Percentiles rank a stretch among this genome's conserved stretches.
Conservation (phyloP, 2,888 invertebrate species). For the Leptarthrus brevirostris region DNA sequence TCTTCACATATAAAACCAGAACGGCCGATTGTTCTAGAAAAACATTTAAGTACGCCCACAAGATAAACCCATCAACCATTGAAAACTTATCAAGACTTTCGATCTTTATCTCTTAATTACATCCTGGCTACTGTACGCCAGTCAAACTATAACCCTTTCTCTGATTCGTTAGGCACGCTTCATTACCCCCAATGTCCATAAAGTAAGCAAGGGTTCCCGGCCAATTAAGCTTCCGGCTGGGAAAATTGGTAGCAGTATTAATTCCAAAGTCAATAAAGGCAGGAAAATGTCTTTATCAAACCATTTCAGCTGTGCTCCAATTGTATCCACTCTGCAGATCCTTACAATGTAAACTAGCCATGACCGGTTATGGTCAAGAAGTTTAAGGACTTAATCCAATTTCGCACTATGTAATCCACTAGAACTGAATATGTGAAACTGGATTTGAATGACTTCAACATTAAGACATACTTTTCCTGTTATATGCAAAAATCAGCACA, state of each 20-base stretch:
- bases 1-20: too few species aligned
- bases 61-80: constrained; percentile 21
- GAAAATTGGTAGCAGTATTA: constrained; percentile 16
- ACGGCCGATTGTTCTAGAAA: too few species aligned
- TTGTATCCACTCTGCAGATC: too few species aligned
- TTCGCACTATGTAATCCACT: constrained; percentile 23
- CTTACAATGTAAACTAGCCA: too few species aligned
- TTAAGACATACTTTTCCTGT: constrained; percentile 29
- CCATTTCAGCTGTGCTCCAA: background rate
- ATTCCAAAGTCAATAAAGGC: constrained; percentile 30
- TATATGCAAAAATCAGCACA: constrained; percentile 12
- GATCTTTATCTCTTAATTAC: constrained; percentile 48
- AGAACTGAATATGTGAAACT: constrained; percentile 13
- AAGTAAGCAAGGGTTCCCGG: constrained; percentile 1
- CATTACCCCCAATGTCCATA: constrained; percentile 30
- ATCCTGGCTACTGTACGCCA: constrained; percentile 16
- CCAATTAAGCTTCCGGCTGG: constrained; percentile 6
- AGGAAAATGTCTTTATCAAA: background rate
- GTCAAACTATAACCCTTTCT: constrained; percentile 29
- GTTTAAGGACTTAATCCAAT: constrained; percentile 23
- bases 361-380: background rate
- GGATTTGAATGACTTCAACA: background rate
- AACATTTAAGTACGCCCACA: background rate
- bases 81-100: constrained; percentile 24
- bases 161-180: constrained; percentile 29